Evolutionary conservation across 2,797 vertebrate genomes (phyloP), one percentile per base, ranked within the genome.

Genomic region (Clarias fuscus): DNA sequence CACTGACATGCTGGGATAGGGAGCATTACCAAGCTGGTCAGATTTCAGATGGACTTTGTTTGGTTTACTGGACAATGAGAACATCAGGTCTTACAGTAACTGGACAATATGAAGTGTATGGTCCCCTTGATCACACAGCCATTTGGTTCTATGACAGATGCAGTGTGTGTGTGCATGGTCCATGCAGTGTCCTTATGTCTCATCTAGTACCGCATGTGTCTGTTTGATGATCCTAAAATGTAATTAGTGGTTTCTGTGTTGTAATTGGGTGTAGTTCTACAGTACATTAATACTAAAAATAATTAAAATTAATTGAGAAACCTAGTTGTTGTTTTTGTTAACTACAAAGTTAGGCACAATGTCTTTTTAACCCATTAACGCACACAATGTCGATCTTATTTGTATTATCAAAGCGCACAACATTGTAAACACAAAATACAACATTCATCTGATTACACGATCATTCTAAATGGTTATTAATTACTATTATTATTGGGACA

Each of bases 81-180:
- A 22, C 62, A 65, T 40, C 14, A 13, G 37, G 22, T 37, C 64
- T 24, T 70, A 65, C 61, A 37, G 37, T 37, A 37, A 37, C 8
- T 65, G n/a, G 33, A 62, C n/a, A 53, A 24, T 53, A 33, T 68
- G 59, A 80, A 73, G 61, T 77, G 79, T 81, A 53, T 43, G 71
- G 76, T 89, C 88, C 88, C 82, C 88, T 89, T 86, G 82, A 71
- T 59, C 64, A 61, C 65, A 48, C 53, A 30, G 71, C 13, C 65
- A 73, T 84, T 87, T 84, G 82, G 68, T 65, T 68, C 11, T 24
- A 24, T 70, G 84, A 87, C 87, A 84, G 86, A 70, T 88, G 82
- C 58, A 15, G 37, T 82, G 67, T n/a, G 73, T 82, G 17, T 13
- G 64, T 27, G 64, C 20, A 65, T 7, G 64, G 64, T 11, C 7